Percentiles rank a stretch among this genome's conserved stretches.
Evolutionary conservation across 2,888 invertebrate genomes (phyloP).

Genomic region (Kuschelorhynchus macadamiae): DNA sequence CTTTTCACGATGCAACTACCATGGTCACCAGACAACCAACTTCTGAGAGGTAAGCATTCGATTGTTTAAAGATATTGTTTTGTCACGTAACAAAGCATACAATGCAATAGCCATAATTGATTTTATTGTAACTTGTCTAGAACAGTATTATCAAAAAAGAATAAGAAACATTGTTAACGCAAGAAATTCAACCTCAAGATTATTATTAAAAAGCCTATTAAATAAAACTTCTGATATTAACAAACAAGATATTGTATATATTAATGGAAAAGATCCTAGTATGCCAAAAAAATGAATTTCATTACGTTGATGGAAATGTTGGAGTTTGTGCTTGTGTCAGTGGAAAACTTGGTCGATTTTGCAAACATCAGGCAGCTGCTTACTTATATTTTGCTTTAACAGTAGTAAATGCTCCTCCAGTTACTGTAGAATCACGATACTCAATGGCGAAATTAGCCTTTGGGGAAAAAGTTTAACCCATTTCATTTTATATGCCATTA

Average conservation of each 20-base stretch:
- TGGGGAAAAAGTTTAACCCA: constrained; percentile 10
- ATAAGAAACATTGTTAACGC: constrained; percentile 20
- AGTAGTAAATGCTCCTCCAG: constrained; percentile 10
- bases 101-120: constrained; percentile 26
- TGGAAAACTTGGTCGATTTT: constrained; percentile 3
- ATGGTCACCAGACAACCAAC: constrained; percentile 35
- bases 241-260: constrained; percentile 12
- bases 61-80: constrained; percentile 33
- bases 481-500: constrained; percentile 23
- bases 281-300: background rate
- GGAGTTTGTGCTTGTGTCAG: constrained; percentile 3
- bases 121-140: constrained; percentile 33
- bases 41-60: constrained; percentile 27
- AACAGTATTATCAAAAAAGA: constrained; percentile 32
- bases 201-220: constrained; percentile 8
- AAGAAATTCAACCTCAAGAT: constrained; percentile 3
- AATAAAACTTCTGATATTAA: constrained; percentile 7
- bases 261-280: constrained; percentile 4
- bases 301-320: constrained; percentile 7
- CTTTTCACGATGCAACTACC: constrained; percentile 22
- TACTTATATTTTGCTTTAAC: background rate
- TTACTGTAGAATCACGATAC: constrained; percentile 1
- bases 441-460: constrained; percentile 27
- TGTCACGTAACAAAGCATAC: constrained; percentile 14
- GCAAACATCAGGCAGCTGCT: constrained; percentile 25